Base-by-base conservation (phyloP, 2,888 invertebrate genomes). In the Lathronympha strigana region DNA sequence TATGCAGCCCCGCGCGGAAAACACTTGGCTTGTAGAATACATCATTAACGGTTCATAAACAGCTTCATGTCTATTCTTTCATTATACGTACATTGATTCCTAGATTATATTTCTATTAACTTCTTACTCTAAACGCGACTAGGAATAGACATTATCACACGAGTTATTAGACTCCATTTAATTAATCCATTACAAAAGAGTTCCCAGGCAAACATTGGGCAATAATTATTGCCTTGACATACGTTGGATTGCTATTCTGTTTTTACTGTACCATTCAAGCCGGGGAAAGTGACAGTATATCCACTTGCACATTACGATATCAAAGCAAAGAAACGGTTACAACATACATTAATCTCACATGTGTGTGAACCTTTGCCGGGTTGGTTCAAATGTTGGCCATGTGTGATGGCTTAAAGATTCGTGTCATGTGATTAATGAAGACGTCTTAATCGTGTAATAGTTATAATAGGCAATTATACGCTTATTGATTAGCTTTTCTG, bases 191-290 rank as follows among this genome's bases (percentile, higher is more conserved):
- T 61, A 61, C 66, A 66, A 66, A 66, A 40, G 54, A 49, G 47
- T 66, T 66, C 66, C 47, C 66, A 66, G 54, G 66, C 53, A 53
- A 54, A 61, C 60, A 61, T 66, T 66, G 54, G 54, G 40, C 54
- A 53, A 66, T 66, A 61, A 61, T 57, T 63, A 66, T 60, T 60
- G 60, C 66, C 66, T 66, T 66, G 66, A 66, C 66, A 66, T 54
- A 45, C 57, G 38, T 53, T 47, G 54, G 60, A 54, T 36, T 53
- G 36, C 31, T 50, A 13, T 33, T 54, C 40, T 54, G 23, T 54
- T 64, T 66, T 66, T 66, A 45, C 54, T 8, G n/a, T 45, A 21
- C 19, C 64, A 51, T 64, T 53, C 51, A 66, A 28, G 28, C 49
- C 31, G 28, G 60, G 60, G 66, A 66, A 66, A 66, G 66, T 66